Percentiles rank a stretch among this genome's conserved stretches.
Evolutionary conservation across 2,888 invertebrate species (phyloP).

Genomic region (Cepaea hortensis): DNA sequence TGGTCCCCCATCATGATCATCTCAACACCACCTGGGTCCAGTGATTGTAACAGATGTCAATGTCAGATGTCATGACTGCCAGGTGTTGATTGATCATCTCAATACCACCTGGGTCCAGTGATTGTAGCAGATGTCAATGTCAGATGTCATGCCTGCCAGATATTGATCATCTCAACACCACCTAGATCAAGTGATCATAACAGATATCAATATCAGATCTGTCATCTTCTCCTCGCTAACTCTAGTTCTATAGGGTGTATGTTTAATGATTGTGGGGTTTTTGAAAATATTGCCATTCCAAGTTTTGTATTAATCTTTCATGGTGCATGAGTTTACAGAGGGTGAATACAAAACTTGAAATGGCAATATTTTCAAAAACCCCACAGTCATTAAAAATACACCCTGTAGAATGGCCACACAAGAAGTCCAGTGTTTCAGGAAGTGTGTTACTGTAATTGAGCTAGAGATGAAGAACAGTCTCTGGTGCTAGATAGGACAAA

Average conservation of each 20-base stretch:
- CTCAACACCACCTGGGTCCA: constrained; percentile 80
- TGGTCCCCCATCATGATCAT: constrained; percentile 93
- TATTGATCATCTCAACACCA: constrained; percentile 86
- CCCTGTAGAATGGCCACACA: too few species aligned
- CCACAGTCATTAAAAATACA: too few species aligned
- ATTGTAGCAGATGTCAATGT: not conserved
- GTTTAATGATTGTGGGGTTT: too few species aligned
- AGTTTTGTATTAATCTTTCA: too few species aligned
- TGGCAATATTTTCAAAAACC: too few species aligned
- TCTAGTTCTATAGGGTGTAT: not conserved
- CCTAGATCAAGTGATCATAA: constrained; percentile 55
- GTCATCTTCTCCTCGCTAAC: not conserved
- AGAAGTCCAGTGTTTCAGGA: too few species aligned
- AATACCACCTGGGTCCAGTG: constrained; percentile 79
- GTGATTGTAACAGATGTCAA: not conserved
- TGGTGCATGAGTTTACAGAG: too few species aligned
- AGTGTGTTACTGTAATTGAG: too few species aligned
- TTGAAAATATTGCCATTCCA: too few species aligned
- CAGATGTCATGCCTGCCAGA: not conserved
- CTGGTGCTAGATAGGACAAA: too few species aligned
- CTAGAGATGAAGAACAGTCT: too few species aligned
- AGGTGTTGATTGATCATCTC: constrained; percentile 83
- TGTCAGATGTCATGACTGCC: not conserved
- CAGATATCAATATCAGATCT: not conserved
- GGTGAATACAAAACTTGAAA: too few species aligned